Evolutionary conservation across 2,888 invertebrate genomes (phyloP).

Genomic region (Netelia fuscicornis): DNA sequence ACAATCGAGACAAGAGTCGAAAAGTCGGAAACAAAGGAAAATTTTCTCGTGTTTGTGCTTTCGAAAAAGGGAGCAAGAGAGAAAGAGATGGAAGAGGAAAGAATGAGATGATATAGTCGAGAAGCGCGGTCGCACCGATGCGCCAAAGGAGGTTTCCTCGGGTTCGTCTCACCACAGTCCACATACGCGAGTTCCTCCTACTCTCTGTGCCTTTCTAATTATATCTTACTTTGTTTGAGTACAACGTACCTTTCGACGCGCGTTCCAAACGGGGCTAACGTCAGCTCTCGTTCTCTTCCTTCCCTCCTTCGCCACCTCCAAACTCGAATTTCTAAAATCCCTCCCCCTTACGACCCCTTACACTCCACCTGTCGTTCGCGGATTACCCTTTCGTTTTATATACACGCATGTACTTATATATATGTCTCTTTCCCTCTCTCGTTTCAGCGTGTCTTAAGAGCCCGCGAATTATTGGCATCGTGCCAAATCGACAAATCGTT

Average conservation of each 20-base stretch:
- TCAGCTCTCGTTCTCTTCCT: conserved; percentile 70
- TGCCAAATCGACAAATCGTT: conserved; percentile 80
- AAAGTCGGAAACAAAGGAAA: conserved; percentile 9
- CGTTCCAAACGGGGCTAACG: conserved; percentile 70
- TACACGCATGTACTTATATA: conserved; percentile 15
- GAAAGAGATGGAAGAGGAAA: conserved; percentile 12
- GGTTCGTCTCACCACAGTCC: conserved; percentile 36
- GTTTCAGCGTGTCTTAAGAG: conserved; percentile 68
- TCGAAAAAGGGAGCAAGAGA: conserved; percentile 8
- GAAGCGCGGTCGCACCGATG: conserved; percentile 5
- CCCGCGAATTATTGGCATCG: conserved; percentile 74
- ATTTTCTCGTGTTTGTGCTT: conserved; percentile 11
- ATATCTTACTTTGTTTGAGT: conserved; percentile 84
- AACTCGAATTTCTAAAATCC: conserved; percentile 55
- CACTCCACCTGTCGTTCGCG: conserved; percentile 61
- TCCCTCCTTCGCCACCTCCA: conserved; percentile 68
- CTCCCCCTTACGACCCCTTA: conserved; percentile 29
- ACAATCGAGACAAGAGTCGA: not conserved
- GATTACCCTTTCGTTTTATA: conserved; percentile 60
- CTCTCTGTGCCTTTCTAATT: conserved; percentile 77
- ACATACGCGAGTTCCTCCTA: conserved; percentile 51
- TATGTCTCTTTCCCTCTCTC: conserved; percentile 8
- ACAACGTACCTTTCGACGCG: conserved; percentile 84
- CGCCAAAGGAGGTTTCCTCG: conserved; percentile 40
- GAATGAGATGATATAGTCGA: conserved; percentile 22